Base-by-base conservation (phyloP, 2,888 invertebrate genomes). In the Epirrhoe tristata region DNA sequence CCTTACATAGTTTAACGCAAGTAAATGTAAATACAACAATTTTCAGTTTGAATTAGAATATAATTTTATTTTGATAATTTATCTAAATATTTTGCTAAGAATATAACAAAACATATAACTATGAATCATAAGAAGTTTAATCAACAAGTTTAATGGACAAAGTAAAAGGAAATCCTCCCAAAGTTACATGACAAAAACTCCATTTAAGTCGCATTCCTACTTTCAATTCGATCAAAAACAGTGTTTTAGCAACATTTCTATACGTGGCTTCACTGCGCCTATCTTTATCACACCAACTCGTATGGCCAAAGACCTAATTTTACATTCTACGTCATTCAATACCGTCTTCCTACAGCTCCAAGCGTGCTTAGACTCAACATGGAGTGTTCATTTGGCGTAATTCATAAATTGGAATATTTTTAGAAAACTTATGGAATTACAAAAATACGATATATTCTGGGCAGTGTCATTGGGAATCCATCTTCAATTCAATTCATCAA, bases 291-390 rank as follows among this genome's bases (percentile, higher is more conserved):
- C 36, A 57, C 63, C 32, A 56, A 31, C 36, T 58, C 43, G 39
- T 58, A 58, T 55, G 62, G 62, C 58, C 58, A 54, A 57, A 54
- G 32, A 57, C 17, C 58, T 51, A 51, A 34, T 3, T 55, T 43
- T 66, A 61, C 32, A 63, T 32, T 52, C 56, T 60, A 66, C 53
- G 46, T 60, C 61, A 24, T 64, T 61, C 57, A 54, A 58, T 55
- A 54, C 39, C 48, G 62, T 57, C 75, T 75, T 75, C 69, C 67
- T 70, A 76, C 76, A 71, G 74, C 74, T 75, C 72, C 66, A 77
- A 79, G 73, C 77, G 74, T 73, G 79, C 84, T 89, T 88, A 86
- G 79, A 87, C 85, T 87, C 87, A 63, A 76, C 84, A 74, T 79
- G 83, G 87, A 88, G 86, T 85, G 72, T 66, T 72, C 71, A 74